Conservation (phyloP, 2,888 invertebrate species). For the Tenthredo livida region DNA sequence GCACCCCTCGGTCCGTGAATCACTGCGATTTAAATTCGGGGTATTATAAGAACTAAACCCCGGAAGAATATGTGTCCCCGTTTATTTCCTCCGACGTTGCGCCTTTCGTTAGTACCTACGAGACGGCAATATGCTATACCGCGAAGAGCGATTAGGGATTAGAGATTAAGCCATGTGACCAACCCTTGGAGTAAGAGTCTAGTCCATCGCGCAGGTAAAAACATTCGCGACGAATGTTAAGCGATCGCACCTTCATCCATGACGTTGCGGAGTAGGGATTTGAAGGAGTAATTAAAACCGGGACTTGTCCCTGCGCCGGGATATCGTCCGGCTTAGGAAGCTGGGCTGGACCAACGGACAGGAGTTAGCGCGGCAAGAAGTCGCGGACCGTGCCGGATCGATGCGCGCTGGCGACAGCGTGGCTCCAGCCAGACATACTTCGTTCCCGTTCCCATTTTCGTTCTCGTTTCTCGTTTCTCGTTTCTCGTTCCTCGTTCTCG, state of each 20-base stretch:
- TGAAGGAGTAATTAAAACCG: conserved; percentile 31
- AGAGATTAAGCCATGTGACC: not conserved
- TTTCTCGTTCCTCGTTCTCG: conserved; percentile 28
- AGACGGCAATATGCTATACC: not conserved
- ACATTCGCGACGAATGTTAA: conserved; percentile 5
- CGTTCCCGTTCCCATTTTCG: conserved; percentile 34
- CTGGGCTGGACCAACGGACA: conserved; percentile 19
- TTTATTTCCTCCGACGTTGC: not conserved
- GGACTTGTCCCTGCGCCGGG: not conserved
- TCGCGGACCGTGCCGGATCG: conserved; percentile 63
- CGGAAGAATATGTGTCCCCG: not conserved
- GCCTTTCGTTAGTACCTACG: not conserved
- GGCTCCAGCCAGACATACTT: conserved; percentile 70
- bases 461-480: conserved; percentile 27
- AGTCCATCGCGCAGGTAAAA: not conserved
- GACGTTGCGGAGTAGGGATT: not conserved
- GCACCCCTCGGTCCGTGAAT: conserved; percentile 40
- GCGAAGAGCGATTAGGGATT: not conserved
- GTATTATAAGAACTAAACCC: not conserved
- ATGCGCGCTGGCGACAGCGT: conserved; percentile 73
- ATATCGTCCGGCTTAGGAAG: conserved; percentile 36
- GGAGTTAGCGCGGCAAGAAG: conserved; percentile 65
- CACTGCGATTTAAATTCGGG: conserved; percentile 39
- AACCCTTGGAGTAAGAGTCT: not conserved
- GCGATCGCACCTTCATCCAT: not conserved